Evolutionary conservation across 2,888 invertebrate species (phyloP), one percentile per base, ranked within the genome.

Genomic region (Axea sp.): DNA sequence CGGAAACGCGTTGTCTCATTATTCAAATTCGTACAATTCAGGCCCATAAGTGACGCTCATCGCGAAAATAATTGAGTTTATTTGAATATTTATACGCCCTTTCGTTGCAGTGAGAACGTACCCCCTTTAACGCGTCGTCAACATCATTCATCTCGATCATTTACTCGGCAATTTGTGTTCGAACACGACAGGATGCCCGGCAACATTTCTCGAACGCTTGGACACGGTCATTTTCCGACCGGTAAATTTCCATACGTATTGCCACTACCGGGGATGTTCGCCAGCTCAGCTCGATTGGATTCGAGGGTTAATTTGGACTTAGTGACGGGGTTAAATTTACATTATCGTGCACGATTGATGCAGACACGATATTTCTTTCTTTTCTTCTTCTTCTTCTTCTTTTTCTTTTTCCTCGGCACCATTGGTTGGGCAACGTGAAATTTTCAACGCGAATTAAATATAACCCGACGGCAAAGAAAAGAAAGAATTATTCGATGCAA

Each of bases 141-240:
- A 14, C 43, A 14, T 59, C 47, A 62, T 71, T 71, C 69, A 55
- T 62, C 22, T 17, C 47, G 62, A 71, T 71, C 69, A 71, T 71
- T 71, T 71, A 71, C 69, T 55, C 69, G 55, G 62, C 62, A 71
- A 71, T 71, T 71, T 71, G 55, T 62, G 62, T 62, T 71, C 55
- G 71, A 59, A 71, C 71, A 55, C 57, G 71, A 64, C 62, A 64
- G 64, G 47, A 26, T 55, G 49, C 33, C 22, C 19, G 41, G 62
- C 71, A 55, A 71, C 55, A 71, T 76, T 64, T 68, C 41, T 68
- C 72, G 51, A 62, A 78, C 72, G 67, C 78, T 81, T 78, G 77
- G 82, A 78, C 80, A 77, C 79, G 79, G 75, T 82, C 76, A 81
- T 83, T 83, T 83, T 81, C 82, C 82, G 75, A 81, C 82, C 80